A percentile compares a stretch with the other conserved stretches of the same genome.
phyloP scores from a whole-genome alignment of 1,140 invertebrate species.

The Drosophila ohnishii region DNA sequence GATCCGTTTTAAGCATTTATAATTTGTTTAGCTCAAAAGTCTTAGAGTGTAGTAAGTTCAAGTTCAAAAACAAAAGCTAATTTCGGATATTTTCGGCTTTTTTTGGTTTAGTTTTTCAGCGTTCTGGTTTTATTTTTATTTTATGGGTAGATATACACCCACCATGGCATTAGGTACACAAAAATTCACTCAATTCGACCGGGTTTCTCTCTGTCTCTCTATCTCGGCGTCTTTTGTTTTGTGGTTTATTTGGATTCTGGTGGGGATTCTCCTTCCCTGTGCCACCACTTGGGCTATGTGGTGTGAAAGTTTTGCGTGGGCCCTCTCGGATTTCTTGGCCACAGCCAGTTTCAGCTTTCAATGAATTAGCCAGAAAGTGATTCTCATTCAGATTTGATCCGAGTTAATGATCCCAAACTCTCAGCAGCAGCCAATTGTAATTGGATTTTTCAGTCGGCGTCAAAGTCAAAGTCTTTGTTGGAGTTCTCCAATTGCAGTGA shows the following conservation, averaged over 20 bases:
- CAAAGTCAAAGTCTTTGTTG: neutral
- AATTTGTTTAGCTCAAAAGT: neutral
- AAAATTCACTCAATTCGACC: slow-evolving; percentile 16
- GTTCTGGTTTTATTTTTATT: slow-evolving; percentile 27
- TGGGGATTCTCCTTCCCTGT: slow-evolving; percentile 3
- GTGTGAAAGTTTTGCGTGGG: slow-evolving; percentile 66
- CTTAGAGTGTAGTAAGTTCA: slow-evolving; percentile 46
- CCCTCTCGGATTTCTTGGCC: slow-evolving; percentile 10
- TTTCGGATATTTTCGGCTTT: slow-evolving; percentile 29
- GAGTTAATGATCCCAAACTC: slow-evolving; percentile 31
- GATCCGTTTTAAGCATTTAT: neutral
- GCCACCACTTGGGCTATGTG: neutral
- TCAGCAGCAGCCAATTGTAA: slow-evolving; percentile 3
- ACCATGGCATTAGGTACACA: slow-evolving; percentile 2
- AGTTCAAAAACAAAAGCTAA: slow-evolving; percentile 57
- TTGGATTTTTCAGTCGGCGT: neutral
- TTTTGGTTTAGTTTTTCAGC: slow-evolving; percentile 2
- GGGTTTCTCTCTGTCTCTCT: slow-evolving; percentile 4
- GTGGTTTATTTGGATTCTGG: slow-evolving; percentile 28
- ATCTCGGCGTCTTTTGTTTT: slow-evolving; percentile 4
- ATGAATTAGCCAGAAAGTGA: slow-evolving; percentile 14
- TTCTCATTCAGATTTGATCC: slow-evolving; percentile 3
- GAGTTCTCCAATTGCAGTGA: slow-evolving; percentile 1
- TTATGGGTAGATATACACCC: slow-evolving; percentile 3
- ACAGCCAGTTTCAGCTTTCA: slow-evolving; percentile 6